Base-by-base conservation (phyloP, 2,888 invertebrate genomes). In the Odontothrips loti region DNA sequence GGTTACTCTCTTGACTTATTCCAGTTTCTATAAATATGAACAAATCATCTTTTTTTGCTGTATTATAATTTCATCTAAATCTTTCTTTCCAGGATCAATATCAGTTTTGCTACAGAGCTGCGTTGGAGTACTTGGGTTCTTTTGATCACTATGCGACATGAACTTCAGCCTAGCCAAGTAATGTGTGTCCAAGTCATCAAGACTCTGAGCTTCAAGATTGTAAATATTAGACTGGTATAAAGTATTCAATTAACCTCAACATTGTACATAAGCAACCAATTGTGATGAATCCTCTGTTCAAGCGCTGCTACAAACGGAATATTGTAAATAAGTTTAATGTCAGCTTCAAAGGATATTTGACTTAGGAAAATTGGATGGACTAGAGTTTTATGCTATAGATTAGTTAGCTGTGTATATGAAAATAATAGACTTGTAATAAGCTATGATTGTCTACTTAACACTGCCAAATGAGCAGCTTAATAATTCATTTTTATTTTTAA, bases 21-120 rank as follows among this genome's bases (percentile, higher is more conserved):
- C 23, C 47, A 47, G 47, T 78, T 47, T n/a, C 27, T 27, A 4
- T 48, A 17, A n/a, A 80, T n/a, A 43, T 81, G 47, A 47, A 68
- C 15, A 81, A 80, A 4, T 43, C 34, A 47, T 15, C 17, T 43
- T 81, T 6, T 63, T 15, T 80, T 47, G n/a, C 34, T 48, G 1
- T 68, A 81, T 81, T 80, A 82, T 75, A 43, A 83, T 83, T 83
- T 79, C 10, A 82, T 82, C 80, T 81, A 83, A 51, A 80, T 80
- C 79, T 83, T 81, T 81, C 84, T 85, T 87, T 88, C 48, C 89
- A 96, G 96, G 98, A 99, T 90, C 99, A 99, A 89, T 99, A 99
- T 89, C 97, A 99, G 89, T 99, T 99, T 90, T 98, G 99, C 90
- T 99, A 99, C 90, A 94, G 97, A 85, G 98, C 99, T 83, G 98